A percentile compares a stretch with the other conserved stretches of the same genome.
These are phyloP conservation scores for Cinclus cinclus DNA, from an alignment of 2,113 vertebrate genomes.

Conservation along the genomic window DNA sequence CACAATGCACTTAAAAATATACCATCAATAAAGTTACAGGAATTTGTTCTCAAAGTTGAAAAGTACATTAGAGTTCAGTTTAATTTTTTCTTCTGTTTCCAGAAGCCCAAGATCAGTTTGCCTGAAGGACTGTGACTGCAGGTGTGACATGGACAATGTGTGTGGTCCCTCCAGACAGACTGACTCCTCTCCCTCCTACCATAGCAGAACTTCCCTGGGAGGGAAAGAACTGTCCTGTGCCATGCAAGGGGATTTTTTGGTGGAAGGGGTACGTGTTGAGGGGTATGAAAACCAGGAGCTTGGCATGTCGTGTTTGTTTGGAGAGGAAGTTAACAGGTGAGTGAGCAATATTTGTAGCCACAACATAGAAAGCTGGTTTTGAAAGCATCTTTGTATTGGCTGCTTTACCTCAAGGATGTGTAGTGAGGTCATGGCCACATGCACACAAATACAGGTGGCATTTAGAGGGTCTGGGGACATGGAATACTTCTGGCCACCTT, in stretches of 20 bases:
- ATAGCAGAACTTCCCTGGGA: neutral
- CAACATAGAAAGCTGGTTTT: neutral
- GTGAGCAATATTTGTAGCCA: neutral
- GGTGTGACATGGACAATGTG: neutral
- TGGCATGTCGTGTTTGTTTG: neutral
- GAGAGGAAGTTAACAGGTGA: neutral
- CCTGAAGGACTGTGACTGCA: neutral
- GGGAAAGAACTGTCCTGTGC: neutral
- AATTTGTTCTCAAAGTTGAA: neutral
- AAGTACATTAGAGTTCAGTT: neutral
- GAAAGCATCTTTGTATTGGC: neutral
- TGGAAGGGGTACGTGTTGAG: neutral
- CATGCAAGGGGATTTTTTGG: neutral
- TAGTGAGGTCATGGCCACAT: neutral
- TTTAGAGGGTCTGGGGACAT: neutral
- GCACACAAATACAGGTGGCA: neutral
- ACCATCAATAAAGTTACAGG: neutral
- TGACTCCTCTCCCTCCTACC: neutral
- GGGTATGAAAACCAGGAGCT: neutral
- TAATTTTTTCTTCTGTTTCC: constrained; percentile 13
- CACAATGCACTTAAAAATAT: neutral
- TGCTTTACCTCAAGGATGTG: neutral
- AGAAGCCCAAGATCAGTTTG: neutral
- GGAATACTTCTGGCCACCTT: neutral
- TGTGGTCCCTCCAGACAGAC: neutral